Conservation (phyloP, 2,888 invertebrate genomes). For the Coelopa pilipes region DNA sequence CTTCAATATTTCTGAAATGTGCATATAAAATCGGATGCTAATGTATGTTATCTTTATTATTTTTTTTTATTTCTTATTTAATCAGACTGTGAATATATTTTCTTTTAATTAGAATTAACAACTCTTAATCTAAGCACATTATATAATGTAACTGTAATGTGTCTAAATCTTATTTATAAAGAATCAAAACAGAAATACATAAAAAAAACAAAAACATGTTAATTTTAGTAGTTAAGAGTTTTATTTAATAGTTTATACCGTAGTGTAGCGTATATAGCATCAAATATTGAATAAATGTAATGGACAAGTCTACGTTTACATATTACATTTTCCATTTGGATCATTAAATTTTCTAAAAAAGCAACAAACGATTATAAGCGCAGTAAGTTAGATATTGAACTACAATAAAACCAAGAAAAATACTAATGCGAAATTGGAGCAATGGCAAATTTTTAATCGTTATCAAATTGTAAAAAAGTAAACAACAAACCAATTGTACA, state of each 20-base stretch:
- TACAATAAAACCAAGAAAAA: conserved; percentile 4
- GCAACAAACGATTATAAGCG: conserved; percentile 15
- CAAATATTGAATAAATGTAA: conserved; percentile 31
- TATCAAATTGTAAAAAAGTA: conserved; percentile 27
- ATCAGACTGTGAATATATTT: conserved; percentile 31
- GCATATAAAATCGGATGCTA: neutral
- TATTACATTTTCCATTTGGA: neutral
- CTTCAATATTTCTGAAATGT: too few species aligned
- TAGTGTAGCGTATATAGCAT: conserved; percentile 7
- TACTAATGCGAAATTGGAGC: conserved; percentile 1
- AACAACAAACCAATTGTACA: conserved; percentile 29
- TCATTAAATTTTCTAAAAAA: neutral
- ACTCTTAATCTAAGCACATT: conserved; percentile 17
- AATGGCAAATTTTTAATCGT: neutral
- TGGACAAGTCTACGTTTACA: neutral
- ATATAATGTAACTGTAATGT: conserved; percentile 18
- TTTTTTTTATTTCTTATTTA: conserved; percentile 6
- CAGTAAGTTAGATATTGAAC: conserved; percentile 8
- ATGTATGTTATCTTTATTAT: neutral
- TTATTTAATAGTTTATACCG: conserved; percentile 15
- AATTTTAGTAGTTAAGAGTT: conserved; percentile 28
- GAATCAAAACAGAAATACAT: conserved; percentile 6
- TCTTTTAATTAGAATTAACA: conserved; percentile 13
- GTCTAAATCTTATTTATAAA: conserved; percentile 17
- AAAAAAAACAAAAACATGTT: neutral